Evolutionary conservation across 1,140 invertebrate genomes (phyloP), one percentile per base, ranked within the genome.

Genomic region (Drosophila grimshawi): DNA sequence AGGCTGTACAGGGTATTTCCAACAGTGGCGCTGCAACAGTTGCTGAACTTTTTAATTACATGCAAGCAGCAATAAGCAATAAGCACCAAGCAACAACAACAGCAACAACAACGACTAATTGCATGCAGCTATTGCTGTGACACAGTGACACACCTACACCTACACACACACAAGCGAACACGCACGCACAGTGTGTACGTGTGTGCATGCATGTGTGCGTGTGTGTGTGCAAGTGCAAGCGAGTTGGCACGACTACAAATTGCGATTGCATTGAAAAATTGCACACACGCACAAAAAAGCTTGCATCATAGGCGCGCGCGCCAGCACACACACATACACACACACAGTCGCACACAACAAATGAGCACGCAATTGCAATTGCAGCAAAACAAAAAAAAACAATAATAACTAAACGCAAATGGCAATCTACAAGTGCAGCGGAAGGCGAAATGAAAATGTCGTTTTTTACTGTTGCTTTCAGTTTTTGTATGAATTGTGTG

Each of bases 61-160:
- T 53, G 60, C 59, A 37, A 82, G 76, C 70, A 59, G 61, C 60
- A 32, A 57, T 11, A 48, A 10, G 27, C 48, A 46, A 81, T 79
- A 75, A 49, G 64, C 67, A 19, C 49, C 30, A 46, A n/a, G n/a
- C 41, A n/a, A 11, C 66, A 51, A 11, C 62, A 53, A 11, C 63
- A 43, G 41, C 62, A 61, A 27, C 67, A 56, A 65, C 72, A 68
- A 41, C 55, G 65, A 69, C 63, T 78, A 78, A 80, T 82, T 77
- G 78, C 68, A 89, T 80, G 86, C 59, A 59, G 67, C 46, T 52
- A 52, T 52, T 72, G 75, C 60, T 53, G 73, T 89, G 81, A 90
- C 86, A 86, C 76, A 86, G 73, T 86, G 86, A 82, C 81, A 90
- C 80, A 90, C 68, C 68, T 76, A 80, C 72, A 70, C 67, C 46